These are phyloP conservation scores for Patiria pectinifera DNA, from an alignment of 53 echinoderm and acorn worm species.

Conservation along the genomic window DNA sequence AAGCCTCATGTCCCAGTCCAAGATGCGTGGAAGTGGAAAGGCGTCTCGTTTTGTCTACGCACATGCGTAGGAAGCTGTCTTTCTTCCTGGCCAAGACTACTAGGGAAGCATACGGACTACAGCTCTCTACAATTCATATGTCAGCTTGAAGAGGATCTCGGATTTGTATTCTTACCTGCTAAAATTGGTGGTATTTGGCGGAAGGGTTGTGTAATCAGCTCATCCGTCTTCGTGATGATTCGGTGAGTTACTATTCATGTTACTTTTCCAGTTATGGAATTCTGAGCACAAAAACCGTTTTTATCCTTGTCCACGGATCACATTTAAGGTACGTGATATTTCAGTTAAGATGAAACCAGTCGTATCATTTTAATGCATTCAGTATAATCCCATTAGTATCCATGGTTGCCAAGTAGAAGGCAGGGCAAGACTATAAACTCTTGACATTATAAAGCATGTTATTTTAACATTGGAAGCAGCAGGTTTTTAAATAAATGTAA, in stretches of 20 bases:
- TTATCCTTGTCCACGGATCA: too few species aligned
- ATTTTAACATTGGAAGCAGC: too few species aligned
- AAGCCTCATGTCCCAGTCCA: neutral
- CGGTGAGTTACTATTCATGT: neutral
- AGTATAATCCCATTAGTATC: too few species aligned
- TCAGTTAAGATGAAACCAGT: too few species aligned
- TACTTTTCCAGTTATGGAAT: too few species aligned
- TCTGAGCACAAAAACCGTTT: too few species aligned
- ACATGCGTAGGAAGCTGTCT: slow-evolving; percentile 44
- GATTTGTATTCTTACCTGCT: neutral
- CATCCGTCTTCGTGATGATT: slow-evolving; percentile 5
- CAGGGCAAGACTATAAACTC: too few species aligned
- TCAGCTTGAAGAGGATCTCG: slow-evolving; percentile 28
- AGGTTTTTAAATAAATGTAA: too few species aligned
- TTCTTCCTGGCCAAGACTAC: slow-evolving; percentile 63
- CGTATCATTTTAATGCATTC: too few species aligned
- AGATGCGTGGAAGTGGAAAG: slow-evolving; percentile 32
- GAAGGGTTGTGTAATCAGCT: slow-evolving; percentile 45
- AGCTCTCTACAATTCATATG: slow-evolving; percentile 51
- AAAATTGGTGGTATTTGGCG: slow-evolving; percentile 59
- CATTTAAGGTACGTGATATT: too few species aligned
- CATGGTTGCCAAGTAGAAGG: too few species aligned
- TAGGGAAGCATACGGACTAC: slow-evolving; percentile 64
- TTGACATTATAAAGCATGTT: too few species aligned
- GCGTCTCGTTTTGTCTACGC: slow-evolving; percentile 39